Conservation (phyloP, 2,888 invertebrate species). For the Cephus rjabovi region DNA sequence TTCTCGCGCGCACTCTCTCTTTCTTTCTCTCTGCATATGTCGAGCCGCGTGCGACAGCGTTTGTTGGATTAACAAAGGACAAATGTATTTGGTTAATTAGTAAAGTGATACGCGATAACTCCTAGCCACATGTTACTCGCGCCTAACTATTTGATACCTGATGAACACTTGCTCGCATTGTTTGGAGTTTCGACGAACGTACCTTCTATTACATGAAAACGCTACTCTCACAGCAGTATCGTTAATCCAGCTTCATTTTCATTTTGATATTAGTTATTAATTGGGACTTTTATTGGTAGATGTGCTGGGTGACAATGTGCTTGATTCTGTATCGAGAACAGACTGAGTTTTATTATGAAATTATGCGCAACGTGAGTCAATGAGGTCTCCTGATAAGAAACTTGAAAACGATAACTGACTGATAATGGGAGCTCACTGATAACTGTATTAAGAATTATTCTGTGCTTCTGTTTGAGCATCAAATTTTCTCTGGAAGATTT, state of each 20-base stretch:
- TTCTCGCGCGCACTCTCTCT: too few species aligned
- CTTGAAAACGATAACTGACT: not conserved
- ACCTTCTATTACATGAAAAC: not conserved
- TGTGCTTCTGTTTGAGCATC: not conserved
- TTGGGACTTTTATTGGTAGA: not conserved
- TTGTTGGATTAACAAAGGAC: constrained; percentile 27
- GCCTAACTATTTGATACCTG: not conserved
- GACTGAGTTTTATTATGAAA: not conserved
- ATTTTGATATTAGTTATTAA: not conserved
- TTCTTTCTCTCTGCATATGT: not conserved
- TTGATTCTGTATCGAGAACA: not conserved
- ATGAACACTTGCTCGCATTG: not conserved
- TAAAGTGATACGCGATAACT: not conserved
- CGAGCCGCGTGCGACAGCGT: too few species aligned
- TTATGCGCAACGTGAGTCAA: not conserved
- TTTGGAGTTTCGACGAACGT: not conserved
- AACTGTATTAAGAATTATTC: not conserved
- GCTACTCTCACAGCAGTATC: not conserved
- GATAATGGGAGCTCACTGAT: not conserved
- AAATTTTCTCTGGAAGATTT: not conserved
- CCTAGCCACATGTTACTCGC: not conserved
- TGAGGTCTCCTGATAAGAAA: not conserved
- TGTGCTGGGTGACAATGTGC: not conserved
- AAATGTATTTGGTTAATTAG: constrained; percentile 33
- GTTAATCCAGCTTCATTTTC: not conserved